phyloP scores from a whole-genome alignment of 2,113 vertebrate genomes.

The Forbesichthys agassizii region DNA sequence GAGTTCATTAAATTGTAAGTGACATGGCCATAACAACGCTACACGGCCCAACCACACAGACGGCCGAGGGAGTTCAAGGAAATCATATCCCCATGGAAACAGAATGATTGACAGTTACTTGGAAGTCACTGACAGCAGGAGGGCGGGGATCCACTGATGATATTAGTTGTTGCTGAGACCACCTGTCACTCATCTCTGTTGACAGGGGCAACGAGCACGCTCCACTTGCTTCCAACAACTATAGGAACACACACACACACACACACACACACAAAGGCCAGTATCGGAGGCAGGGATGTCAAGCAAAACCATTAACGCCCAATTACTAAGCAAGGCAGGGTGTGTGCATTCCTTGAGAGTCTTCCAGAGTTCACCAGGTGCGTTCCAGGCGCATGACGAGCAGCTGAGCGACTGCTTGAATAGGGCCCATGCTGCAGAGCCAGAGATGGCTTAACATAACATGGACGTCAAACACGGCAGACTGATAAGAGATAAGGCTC shows the following conservation, averaged over 20 bases:
- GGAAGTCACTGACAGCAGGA: constrained; percentile 12
- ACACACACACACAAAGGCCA: neutral
- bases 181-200: neutral
- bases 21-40: too few relatives aligned
- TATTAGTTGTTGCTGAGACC: constrained; percentile 15
- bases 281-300: neutral
- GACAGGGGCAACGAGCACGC: neutral
- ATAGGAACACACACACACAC: neutral
- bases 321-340: neutral
- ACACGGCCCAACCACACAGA: too few relatives aligned
- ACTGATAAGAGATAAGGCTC: neutral
- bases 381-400: constrained; percentile 1
- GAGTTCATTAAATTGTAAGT: too few relatives aligned
- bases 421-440: neutral
- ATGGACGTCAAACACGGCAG: neutral
- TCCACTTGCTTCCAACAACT: neutral
- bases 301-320: neutral
- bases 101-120: constrained; percentile 35
- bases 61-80: neutral
- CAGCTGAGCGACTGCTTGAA: neutral
- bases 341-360: neutral
- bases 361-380: constrained; percentile 4
- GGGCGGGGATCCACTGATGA: constrained; percentile 23
- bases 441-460: neutral
- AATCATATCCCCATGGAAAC: constrained; percentile 12